phyloP scores from a whole-genome alignment of 2,113 vertebrate genomes.

The Oncorhynchus gorbuscha region DNA sequence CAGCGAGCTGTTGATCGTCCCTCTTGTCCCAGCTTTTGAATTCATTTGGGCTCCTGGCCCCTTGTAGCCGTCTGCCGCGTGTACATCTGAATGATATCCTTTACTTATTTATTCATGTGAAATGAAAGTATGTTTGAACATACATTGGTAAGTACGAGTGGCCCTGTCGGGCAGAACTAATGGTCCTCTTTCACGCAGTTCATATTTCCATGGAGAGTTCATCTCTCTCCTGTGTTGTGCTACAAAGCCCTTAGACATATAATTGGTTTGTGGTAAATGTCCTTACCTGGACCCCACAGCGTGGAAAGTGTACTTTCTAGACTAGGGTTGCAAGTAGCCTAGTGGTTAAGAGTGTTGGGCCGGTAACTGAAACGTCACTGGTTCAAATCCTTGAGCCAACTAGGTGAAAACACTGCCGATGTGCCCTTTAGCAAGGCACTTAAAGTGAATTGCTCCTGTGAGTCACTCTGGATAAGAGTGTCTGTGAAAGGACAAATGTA shows the following conservation, averaged over 20 bases:
- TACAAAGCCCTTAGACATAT: neutral
- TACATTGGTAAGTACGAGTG: conserved; percentile 30
- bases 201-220: conserved; percentile 22
- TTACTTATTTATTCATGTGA: conserved; percentile 51
- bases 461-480: too few species aligned
- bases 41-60: conserved; percentile 41
- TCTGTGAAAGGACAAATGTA: neutral
- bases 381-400: too few species aligned
- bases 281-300: conserved; percentile 5
- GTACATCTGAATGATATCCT: conserved; percentile 26
- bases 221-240: conserved; percentile 12
- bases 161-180: conserved; percentile 38
- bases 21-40: conserved; percentile 55
- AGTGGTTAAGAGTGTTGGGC: too few species aligned
- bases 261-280: neutral
- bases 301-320: neutral
- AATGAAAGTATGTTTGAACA: conserved; percentile 50
- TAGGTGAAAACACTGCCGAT: too few species aligned
- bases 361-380: too few species aligned
- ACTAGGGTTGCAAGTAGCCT: too few species aligned
- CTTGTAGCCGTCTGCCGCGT: conserved; percentile 29
- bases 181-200: conserved; percentile 30
- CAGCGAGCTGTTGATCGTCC: conserved; percentile 5
- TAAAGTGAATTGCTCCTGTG: too few species aligned
- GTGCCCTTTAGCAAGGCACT: too few species aligned